Conservation (phyloP, 2,113 vertebrate species). For the Litocranius walleri region DNA sequence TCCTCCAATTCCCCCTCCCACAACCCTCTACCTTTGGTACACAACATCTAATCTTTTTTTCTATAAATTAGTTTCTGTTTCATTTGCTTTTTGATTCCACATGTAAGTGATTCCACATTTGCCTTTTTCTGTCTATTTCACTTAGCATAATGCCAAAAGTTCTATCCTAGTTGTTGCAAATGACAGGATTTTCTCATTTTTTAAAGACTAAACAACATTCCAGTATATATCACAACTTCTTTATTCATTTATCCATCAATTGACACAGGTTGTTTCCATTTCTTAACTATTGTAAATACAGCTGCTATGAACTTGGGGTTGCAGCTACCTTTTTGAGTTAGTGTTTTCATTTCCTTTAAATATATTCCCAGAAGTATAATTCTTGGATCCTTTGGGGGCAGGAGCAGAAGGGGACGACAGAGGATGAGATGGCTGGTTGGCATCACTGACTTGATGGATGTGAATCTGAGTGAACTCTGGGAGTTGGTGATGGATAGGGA, state of each 20-base stretch:
- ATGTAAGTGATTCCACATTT: not conserved
- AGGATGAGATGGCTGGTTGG: too few species aligned
- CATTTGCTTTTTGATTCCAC: not conserved
- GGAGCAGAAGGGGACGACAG: too few species aligned
- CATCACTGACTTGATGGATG: too few species aligned
- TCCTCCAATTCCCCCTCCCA: not conserved
- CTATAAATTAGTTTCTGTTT: not conserved
- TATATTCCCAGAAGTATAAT: not conserved
- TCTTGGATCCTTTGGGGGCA: not conserved
- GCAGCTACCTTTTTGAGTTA: not conserved
- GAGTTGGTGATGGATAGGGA: too few species aligned
- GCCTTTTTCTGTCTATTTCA: not conserved
- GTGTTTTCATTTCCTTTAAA: not conserved
- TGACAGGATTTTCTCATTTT: not conserved
- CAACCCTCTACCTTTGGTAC: not conserved
- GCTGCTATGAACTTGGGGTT: not conserved
- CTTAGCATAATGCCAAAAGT: not conserved
- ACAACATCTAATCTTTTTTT: not conserved
- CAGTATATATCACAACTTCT: not conserved
- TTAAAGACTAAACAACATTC: not conserved
- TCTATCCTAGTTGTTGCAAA: not conserved
- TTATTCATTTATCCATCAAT: not conserved
- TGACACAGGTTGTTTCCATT: not conserved
- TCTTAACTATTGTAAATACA: not conserved
- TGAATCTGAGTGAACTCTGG: too few species aligned